Evolutionary conservation across 2,888 invertebrate species (phyloP), one percentile per base, ranked within the genome.

Genomic region (Tachina lurida): DNA sequence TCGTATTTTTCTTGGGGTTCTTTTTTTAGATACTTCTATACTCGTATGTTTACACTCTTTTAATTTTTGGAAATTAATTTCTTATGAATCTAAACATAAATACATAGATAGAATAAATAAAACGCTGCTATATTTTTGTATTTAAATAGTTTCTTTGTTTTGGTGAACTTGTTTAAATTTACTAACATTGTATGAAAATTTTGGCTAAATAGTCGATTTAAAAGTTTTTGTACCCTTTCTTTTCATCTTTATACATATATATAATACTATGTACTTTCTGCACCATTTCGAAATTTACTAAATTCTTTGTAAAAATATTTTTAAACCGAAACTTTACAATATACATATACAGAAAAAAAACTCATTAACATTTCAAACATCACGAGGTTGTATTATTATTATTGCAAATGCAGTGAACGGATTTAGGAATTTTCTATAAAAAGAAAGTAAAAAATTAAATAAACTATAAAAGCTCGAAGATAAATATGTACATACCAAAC

Each of bases 231-330:
- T 3, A 31, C 0, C 5, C 1, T 67, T 9, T 43, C 4, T 19
- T 60, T 43, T 60, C 76, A 68, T 58, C 17, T 17, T 39, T 41
- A 62, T 73, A 78, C 4, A 31, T 73, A 78, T 22, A 22, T 22
- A 84, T 47, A 45, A n/a, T 41, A 43, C n/a, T n/a, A n/a, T n/a
- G n/a, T n/a, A n/a, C 15, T 63, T 74, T 9, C 41, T 41, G 68
- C 17, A 39, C 10, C 71, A 77, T 77, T 77, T 73, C 60, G 19
- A 84, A 74, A 74, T 76, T 73, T 41, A 83, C 77, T 76, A 75
- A 68, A 56, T 54, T 15, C 45, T 68, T 65, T 49, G 17, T 56
- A 65, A 47, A 60, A 54, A 45, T n/a, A 17, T 41, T 68, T 68
- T 31, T 31, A 31, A 31, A 39, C 3, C 17, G 31, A 52, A 22